A percentile compares a stretch with the other conserved stretches of the same genome.
Evolutionary conservation across 1,140 invertebrate species (phyloP).

Genomic region (Ylistrum balloti): DNA sequence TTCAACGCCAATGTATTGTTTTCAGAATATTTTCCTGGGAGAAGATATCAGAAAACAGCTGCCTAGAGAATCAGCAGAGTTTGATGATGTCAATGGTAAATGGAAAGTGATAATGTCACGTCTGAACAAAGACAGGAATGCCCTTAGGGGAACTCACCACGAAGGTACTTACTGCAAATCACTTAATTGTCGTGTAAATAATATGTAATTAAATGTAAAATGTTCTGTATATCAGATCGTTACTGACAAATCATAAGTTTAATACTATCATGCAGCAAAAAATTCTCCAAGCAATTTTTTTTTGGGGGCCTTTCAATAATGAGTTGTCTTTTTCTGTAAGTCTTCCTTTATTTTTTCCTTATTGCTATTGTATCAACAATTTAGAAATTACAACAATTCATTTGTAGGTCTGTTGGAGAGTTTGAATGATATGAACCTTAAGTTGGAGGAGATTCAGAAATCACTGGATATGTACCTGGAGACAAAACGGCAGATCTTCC

Average conservation of each 20-base stretch:
- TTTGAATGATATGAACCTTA: conserved; percentile 81
- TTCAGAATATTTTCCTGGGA: conserved; percentile 82
- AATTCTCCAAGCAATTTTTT: no score
- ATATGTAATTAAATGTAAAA: background rate
- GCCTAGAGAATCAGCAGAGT: conserved; percentile 82
- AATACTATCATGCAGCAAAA: no score
- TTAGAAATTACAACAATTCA: background rate
- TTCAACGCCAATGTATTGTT: conserved; percentile 39
- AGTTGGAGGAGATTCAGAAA: conserved; percentile 83
- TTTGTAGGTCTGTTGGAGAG: conserved; percentile 79
- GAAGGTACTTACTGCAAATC: no score
- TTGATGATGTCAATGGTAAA: conserved; percentile 81
- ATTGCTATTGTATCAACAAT: no score
- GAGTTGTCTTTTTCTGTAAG: no score
- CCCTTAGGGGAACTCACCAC: conserved; percentile 79
- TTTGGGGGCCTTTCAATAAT: no score
- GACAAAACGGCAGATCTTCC: conserved; percentile 83
- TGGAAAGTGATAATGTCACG: conserved; percentile 82
- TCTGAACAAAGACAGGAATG: conserved; percentile 81
- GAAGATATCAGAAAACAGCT: conserved; percentile 83
- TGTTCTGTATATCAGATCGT: no score
- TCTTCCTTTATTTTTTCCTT: no score
- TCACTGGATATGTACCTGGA: conserved; percentile 83
- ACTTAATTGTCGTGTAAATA: no score
- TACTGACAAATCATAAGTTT: no score